These are phyloP conservation scores for Orussus abietinus DNA, from an alignment of 1,140 invertebrate species.

Conservation along the genomic window DNA sequence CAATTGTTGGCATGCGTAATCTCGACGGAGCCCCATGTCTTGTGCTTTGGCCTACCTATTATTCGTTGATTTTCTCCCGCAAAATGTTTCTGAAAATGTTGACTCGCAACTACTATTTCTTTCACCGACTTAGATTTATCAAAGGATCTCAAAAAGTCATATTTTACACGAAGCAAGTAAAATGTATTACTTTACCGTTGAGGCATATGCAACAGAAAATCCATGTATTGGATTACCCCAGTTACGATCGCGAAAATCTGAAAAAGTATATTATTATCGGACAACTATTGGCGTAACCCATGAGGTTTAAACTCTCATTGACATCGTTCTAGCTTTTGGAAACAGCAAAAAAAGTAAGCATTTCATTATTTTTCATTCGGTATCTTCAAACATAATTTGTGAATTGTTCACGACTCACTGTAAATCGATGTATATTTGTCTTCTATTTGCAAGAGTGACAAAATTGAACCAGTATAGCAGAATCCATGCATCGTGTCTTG, in stretches of 20 bases:
- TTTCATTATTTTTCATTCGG: too few species aligned
- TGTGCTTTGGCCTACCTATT: slow-evolving; percentile 26
- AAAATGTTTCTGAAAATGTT: too few species aligned
- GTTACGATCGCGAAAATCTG: not conserved
- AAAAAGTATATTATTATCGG: too few species aligned
- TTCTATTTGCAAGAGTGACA: slow-evolving; percentile 12
- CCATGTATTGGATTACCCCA: slow-evolving; percentile 32
- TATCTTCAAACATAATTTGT: not conserved
- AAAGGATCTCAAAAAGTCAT: too few species aligned
- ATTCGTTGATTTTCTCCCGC: slow-evolving; percentile 14
- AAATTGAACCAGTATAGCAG: slow-evolving; percentile 23
- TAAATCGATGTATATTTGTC: slow-evolving; percentile 14
- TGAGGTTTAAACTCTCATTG: not conserved
- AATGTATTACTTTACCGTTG: too few species aligned
- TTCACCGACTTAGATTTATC: too few species aligned
- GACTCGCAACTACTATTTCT: too few species aligned
- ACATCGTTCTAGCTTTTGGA: too few species aligned
- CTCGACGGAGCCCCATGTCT: slow-evolving; percentile 20
- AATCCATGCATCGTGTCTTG: slow-evolving; percentile 30
- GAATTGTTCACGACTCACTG: slow-evolving; percentile 14
- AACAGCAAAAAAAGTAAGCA: too few species aligned
- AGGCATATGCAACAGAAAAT: slow-evolving; percentile 27
- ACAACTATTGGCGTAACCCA: too few species aligned
- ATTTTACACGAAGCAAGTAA: too few species aligned
- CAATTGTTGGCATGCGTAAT: slow-evolving; percentile 9